These are phyloP conservation scores for Liposcelis brunnea DNA, from an alignment of 2,888 invertebrate genomes.

Conservation along the genomic window DNA sequence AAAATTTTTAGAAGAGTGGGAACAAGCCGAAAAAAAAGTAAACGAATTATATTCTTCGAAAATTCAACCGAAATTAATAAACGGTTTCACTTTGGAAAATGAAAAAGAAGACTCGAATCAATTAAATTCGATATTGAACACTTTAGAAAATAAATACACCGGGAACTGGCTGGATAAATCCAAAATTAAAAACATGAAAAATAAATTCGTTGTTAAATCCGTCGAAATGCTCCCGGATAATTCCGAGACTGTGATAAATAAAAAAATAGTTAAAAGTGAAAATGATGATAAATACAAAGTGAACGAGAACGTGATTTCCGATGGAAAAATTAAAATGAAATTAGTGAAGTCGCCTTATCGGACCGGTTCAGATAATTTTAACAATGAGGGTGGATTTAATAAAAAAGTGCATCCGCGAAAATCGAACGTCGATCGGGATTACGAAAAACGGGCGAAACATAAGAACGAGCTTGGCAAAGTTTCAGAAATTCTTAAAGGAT, in stretches of 20 bases:
- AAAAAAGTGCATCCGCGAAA: constrained; percentile 6
- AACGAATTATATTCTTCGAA: background rate
- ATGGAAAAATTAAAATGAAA: constrained; percentile 3
- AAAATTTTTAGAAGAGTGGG: constrained; percentile 1
- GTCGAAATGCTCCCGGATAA: background rate
- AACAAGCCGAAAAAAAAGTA: background rate
- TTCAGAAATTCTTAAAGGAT: too few species aligned
- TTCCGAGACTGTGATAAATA: background rate
- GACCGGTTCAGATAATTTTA: too few species aligned
- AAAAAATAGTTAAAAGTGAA: constrained; percentile 5
- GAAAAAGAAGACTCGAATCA: constrained; percentile 8
- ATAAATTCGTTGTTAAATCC: background rate
- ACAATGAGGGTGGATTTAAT: too few species aligned
- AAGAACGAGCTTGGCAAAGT: too few species aligned
- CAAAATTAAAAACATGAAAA: too few species aligned
- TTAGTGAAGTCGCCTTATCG: background rate
- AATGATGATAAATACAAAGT: background rate
- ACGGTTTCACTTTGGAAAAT: constrained; percentile 3
- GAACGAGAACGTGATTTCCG: constrained; percentile 4
- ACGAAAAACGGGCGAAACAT: too few species aligned
- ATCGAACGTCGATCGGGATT: too few species aligned
- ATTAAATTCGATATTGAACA: background rate
- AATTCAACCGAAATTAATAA: background rate
- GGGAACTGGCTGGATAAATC: background rate
- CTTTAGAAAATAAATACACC: constrained; percentile 5